Evolutionary conservation across 2,797 vertebrate species (phyloP), one percentile per base, ranked within the genome.

Genomic region (Arnoldichthys spilopterus): DNA sequence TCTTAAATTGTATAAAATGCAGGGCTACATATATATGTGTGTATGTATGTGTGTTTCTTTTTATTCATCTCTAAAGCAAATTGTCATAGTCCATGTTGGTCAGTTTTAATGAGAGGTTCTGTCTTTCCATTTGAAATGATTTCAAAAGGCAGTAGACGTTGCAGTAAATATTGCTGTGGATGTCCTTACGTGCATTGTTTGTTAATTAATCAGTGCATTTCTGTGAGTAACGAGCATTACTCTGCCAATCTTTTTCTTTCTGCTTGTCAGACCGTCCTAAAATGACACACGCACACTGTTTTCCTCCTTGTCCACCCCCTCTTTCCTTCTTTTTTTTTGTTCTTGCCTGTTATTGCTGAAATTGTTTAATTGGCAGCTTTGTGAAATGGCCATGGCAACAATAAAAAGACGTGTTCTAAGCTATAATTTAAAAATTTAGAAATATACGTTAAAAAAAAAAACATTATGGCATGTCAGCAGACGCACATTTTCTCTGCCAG

Each of bases 71-170:
- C 76, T 78, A 64, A 84, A 81, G 58, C 53, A 74, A 76, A 77
- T 82, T 43, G 22, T 76, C 77, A 62, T 68, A 51, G 64, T 80
- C 67, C n/a, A 61, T 77, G 77, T 77, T 83, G 85, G 59, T 84
- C 64, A 56, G 12, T 80, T 86, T 82, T 85, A 88, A 87, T 84
- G 75, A 89, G 82, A 74, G 40, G 34, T 18, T 53, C 63, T 43
- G 80, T 59, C 18, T 62, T 59, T 85, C 56, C 34, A 18, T 81
- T 71, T 62, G 40, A 82, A 79, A 78, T n/a, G 11, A 28, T 84
- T 84, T 83, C 22, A 83, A 75, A 82, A 80, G 68, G 64, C 71
- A 30, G 75, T 76, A 61, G 56, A 66, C n/a, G 68, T 79, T 64
- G 22, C 26, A 24, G 34, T 83, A 58, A 61, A 77, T 70, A 32